Conservation (phyloP, 1,140 invertebrate genomes). For the Calliopsis andreniformis region DNA sequence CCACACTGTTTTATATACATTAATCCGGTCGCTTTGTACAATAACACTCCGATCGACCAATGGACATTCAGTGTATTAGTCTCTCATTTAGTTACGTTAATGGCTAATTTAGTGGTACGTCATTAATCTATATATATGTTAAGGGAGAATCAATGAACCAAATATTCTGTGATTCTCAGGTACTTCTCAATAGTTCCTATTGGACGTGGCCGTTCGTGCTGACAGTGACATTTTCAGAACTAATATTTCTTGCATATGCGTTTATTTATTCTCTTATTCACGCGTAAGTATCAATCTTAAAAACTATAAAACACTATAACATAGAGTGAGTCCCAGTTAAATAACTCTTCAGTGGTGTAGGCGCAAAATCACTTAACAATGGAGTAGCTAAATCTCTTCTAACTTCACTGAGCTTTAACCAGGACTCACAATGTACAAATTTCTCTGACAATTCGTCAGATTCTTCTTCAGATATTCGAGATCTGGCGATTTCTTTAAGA, state of each 20-base stretch:
- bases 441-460: too few species aligned
- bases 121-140: slow-evolving; percentile 35
- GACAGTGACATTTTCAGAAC: slow-evolving; percentile 83
- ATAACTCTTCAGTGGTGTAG: too few species aligned
- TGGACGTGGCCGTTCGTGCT: slow-evolving; percentile 84
- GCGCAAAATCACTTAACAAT: too few species aligned
- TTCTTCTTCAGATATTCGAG: too few species aligned
- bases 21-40: slow-evolving; percentile 74
- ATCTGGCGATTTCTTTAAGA: not conserved
- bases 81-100: slow-evolving; percentile 79
- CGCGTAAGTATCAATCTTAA: slow-evolving; percentile 34
- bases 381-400: too few species aligned
- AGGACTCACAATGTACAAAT: too few species aligned
- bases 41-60: slow-evolving; percentile 77
- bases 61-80: slow-evolving; percentile 80
- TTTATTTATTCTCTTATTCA: slow-evolving; percentile 81
- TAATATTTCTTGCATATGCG: slow-evolving; percentile 83
- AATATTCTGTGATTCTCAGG: slow-evolving; percentile 75
- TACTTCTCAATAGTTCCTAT: slow-evolving; percentile 85
- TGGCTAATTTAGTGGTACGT: slow-evolving; percentile 82
- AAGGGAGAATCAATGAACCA: not conserved
- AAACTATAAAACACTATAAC: not conserved
- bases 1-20: slow-evolving; percentile 75
- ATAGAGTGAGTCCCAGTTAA: too few species aligned
- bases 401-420: too few species aligned